A percentile compares a stretch with the other conserved stretches of the same genome.
These are phyloP conservation scores for Spialia ferax DNA, from an alignment of 2,888 invertebrate genomes.

Conservation along the genomic window DNA sequence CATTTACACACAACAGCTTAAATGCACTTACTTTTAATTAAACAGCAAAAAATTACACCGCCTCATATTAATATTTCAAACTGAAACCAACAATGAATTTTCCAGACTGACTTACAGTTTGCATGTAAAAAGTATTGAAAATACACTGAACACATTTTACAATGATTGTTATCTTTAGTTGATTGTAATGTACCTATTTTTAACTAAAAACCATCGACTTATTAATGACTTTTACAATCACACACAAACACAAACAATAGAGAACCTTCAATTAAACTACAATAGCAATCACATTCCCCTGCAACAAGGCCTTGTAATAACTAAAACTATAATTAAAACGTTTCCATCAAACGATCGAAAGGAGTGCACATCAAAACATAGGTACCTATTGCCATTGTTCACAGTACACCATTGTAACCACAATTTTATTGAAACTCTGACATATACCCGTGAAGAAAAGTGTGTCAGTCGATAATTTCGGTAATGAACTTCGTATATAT, in stretches of 20 bases:
- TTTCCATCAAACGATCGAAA: slow-evolving; percentile 32
- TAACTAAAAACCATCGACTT: background rate
- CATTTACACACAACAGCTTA: background rate
- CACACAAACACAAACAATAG: slow-evolving; percentile 1
- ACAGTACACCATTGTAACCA: slow-evolving; percentile 50
- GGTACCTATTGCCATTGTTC: slow-evolving; percentile 58
- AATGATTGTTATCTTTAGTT: slow-evolving; percentile 2
- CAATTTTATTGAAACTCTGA: slow-evolving; percentile 70
- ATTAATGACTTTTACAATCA: slow-evolving; percentile 21
- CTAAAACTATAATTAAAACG: slow-evolving; percentile 39
- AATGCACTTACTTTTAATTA: background rate
- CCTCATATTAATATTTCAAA: background rate
- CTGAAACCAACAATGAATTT: slow-evolving; percentile 8
- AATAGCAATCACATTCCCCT: slow-evolving; percentile 15
- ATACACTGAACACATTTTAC: slow-evolving; percentile 14
- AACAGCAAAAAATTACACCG: background rate
- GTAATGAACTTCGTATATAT: slow-evolving; percentile 67
- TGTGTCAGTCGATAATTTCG: slow-evolving; percentile 63
- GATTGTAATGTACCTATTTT: background rate
- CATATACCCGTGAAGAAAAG: slow-evolving; percentile 62
- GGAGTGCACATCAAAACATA: slow-evolving; percentile 48
- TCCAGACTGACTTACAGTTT: background rate
- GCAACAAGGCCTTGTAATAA: slow-evolving; percentile 26
- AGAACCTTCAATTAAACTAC: slow-evolving; percentile 12
- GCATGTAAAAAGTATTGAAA: slow-evolving; percentile 18